Percentiles rank a stretch among this genome's conserved stretches.
These are phyloP conservation scores for Monoplex corrugatus DNA, from an alignment of 2,888 invertebrate genomes.

Conservation along the genomic window DNA sequence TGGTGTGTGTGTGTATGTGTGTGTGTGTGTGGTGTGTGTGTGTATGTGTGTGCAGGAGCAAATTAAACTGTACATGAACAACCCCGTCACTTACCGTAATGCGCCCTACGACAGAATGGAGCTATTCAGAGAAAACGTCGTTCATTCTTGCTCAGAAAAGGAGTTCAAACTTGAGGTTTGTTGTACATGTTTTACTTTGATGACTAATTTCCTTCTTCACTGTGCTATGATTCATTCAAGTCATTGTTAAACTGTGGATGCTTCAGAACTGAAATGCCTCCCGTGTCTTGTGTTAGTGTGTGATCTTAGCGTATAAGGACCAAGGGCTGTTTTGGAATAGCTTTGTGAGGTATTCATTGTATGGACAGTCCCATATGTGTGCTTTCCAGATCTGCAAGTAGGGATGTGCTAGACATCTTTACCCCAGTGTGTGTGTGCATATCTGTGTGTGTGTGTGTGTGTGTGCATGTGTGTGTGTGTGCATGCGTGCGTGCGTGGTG, in stretches of 20 bases:
- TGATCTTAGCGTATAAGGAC: too few relatives aligned
- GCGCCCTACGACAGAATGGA: slow-evolving; percentile 11
- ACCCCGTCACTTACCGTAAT: not conserved
- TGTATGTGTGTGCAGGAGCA: not conserved
- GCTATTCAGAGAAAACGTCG: not conserved
- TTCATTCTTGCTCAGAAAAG: not conserved
- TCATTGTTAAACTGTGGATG: too few relatives aligned
- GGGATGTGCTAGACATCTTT: too few relatives aligned
- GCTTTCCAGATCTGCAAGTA: too few relatives aligned
- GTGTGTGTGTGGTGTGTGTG: not conserved
- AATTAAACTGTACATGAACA: not conserved
- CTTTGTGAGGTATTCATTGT: too few relatives aligned
- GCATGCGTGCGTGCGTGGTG: not conserved
- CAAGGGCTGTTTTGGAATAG: too few relatives aligned
- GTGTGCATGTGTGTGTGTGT: too few relatives aligned
- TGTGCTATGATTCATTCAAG: too few relatives aligned
- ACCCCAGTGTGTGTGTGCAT: not conserved
- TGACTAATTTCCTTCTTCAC: too few relatives aligned
- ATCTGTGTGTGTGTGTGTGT: not conserved
- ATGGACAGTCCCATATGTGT: too few relatives aligned
- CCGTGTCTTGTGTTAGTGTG: too few relatives aligned
- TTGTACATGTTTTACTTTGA: not conserved
- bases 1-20: not conserved
- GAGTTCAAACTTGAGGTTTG: slow-evolving; percentile 15
- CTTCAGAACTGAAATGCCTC: too few relatives aligned